phyloP scores from a whole-genome alignment of 1,140 invertebrate species.

The Drosophila grimshawi region DNA sequence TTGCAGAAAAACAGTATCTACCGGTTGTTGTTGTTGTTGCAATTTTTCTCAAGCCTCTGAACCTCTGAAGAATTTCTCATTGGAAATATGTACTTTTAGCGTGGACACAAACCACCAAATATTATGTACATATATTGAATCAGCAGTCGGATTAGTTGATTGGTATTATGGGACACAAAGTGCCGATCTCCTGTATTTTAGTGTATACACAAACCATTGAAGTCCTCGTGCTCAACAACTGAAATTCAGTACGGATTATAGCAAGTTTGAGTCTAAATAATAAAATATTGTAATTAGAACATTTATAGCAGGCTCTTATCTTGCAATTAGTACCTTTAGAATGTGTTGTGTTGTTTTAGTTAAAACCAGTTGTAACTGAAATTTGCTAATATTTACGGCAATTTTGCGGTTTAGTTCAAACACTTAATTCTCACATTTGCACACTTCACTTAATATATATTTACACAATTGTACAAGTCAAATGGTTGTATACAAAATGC shows the following conservation, averaged over 20 bases:
- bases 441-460: constrained; percentile 16
- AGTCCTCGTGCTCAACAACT: no score
- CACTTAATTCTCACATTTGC: constrained; percentile 24
- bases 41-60: neutral
- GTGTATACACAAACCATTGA: neutral
- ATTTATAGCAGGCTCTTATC: neutral
- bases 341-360: constrained; percentile 3
- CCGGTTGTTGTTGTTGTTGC: constrained; percentile 3
- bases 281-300: neutral
- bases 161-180: neutral
- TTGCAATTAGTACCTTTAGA: neutral
- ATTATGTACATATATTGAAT: neutral
- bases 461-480: constrained; percentile 40
- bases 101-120: neutral
- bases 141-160: neutral
- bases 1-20: constrained; percentile 15
- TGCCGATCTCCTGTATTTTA: constrained; percentile 8
- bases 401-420: constrained; percentile 15
- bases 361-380: constrained; percentile 28
- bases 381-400: constrained; percentile 11
- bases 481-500: constrained; percentile 41
- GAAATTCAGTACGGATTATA: neutral
- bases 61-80: constrained; percentile 1
- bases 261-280: neutral
- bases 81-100: neutral